These are phyloP conservation scores for Eubucco bourcierii DNA, from an alignment of 2,113 vertebrate genomes.

Conservation along the genomic window DNA sequence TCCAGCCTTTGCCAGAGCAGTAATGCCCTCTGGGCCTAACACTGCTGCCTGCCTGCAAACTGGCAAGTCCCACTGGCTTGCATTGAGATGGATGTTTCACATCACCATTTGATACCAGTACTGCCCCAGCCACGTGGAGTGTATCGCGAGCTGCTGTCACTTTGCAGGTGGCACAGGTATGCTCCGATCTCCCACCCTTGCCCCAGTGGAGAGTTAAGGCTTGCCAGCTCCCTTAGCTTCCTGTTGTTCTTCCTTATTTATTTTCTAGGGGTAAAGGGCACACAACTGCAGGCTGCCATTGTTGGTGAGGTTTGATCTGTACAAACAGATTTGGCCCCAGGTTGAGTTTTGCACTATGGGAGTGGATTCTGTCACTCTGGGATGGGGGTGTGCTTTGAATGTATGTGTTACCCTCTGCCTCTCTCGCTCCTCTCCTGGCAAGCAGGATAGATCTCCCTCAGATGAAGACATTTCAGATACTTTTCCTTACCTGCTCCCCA, in stretches of 20 bases:
- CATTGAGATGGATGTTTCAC: not conserved
- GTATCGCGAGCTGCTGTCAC: not conserved
- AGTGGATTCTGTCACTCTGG: not conserved
- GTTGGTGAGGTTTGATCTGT: not conserved
- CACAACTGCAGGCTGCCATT: fast-evolving
- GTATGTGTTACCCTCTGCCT: not conserved
- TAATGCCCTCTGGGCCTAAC: not conserved
- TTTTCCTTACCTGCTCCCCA: not conserved
- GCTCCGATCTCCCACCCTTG: not conserved
- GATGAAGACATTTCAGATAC: not conserved
- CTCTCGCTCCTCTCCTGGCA: not conserved
- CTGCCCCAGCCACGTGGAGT: not conserved
- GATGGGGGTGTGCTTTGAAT: not conserved
- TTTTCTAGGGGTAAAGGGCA: not conserved
- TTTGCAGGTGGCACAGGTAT: not conserved
- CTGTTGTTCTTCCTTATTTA: not conserved
- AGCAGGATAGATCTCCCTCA: not conserved
- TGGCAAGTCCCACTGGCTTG: not conserved
- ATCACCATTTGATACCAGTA: not conserved
- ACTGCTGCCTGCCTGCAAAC: not conserved
- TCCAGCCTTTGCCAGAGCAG: not conserved
- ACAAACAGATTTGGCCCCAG: not conserved
- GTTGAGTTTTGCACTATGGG: not conserved
- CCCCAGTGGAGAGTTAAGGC: not conserved
- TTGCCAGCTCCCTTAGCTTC: not conserved